These are phyloP conservation scores for Dolichopus griseipennis DNA, from an alignment of 2,888 invertebrate species.

Conservation along the genomic window DNA sequence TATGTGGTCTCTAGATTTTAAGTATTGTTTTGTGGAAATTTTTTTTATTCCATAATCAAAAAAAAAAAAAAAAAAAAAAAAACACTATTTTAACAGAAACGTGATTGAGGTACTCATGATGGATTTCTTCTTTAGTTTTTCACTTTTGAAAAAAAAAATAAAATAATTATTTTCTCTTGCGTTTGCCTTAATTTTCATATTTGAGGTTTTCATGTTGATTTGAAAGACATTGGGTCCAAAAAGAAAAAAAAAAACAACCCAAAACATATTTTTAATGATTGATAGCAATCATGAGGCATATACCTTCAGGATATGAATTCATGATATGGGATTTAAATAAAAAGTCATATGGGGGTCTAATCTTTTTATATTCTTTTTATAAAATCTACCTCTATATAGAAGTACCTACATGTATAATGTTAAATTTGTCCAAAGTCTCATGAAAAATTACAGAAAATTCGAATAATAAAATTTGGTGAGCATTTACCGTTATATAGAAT, in stretches of 20 bases:
- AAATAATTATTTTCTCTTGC: too few species aligned
- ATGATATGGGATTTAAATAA: background rate
- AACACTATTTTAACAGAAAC: too few species aligned
- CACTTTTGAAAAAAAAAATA: too few species aligned
- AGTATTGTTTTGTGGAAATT: background rate
- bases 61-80: too few species aligned
- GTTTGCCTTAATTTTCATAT: too few species aligned
- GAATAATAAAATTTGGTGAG: too few species aligned
- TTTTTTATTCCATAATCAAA: background rate
- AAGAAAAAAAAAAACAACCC: background rate
- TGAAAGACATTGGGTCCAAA: background rate
- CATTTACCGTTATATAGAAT: too few species aligned
- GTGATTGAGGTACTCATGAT: background rate
- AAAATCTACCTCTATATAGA: too few species aligned
- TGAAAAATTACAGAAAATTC: too few species aligned
- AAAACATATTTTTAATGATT: background rate
- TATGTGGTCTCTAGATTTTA: background rate
- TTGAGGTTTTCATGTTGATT: background rate
- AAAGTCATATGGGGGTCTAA: background rate
- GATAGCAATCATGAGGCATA: background rate
- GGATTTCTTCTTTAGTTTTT: background rate
- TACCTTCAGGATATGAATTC: background rate
- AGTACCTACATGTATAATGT: too few species aligned
- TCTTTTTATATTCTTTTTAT: too few species aligned
- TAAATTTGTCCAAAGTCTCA: too few species aligned